phyloP scores from a whole-genome alignment of 2,888 invertebrate species.

The Plutella xylostella region DNA sequence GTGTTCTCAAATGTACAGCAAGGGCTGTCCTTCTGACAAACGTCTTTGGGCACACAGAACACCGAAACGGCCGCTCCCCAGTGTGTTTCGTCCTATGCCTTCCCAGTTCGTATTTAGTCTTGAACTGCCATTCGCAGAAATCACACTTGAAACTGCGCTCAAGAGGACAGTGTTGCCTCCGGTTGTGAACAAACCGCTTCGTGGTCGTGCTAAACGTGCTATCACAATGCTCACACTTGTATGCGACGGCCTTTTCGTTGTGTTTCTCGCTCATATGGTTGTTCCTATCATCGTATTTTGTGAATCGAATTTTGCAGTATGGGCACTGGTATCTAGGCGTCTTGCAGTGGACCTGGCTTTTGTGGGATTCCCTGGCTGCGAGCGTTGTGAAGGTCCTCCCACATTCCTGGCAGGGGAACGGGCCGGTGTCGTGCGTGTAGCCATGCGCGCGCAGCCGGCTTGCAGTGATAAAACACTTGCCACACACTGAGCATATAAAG shows the following conservation, averaged over 20 bases:
- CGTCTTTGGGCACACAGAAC: conserved; percentile 42
- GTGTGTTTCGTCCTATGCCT: conserved; percentile 51
- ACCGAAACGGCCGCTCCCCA: conserved; percentile 42
- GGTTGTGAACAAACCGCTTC: conserved; percentile 42
- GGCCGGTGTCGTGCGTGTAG: conserved; percentile 48
- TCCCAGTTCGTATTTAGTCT: conserved; percentile 48
- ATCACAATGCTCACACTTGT: conserved; percentile 46
- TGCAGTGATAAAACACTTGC: conserved; percentile 57
- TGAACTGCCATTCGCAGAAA: conserved; percentile 49
- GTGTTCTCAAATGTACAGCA: conserved; percentile 41
- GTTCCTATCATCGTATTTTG: conserved; percentile 50
- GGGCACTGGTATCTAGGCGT: conserved; percentile 54
- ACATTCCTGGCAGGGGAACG: conserved; percentile 51
- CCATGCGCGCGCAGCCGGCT: conserved; percentile 49
- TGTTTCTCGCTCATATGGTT: conserved; percentile 49
- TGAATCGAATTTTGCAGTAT: conserved; percentile 46
- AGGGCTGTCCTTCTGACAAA: conserved; percentile 42
- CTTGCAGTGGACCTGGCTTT: conserved; percentile 44
- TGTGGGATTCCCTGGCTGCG: conserved; percentile 49
- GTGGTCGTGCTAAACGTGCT: conserved; percentile 50
- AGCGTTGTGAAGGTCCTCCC: conserved; percentile 44
- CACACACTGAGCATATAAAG: conserved; percentile 54
- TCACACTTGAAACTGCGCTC: conserved; percentile 36
- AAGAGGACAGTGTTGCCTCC: conserved; percentile 43
- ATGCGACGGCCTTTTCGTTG: conserved; percentile 42